Evolutionary conservation across 1,140 invertebrate species (phyloP), one percentile per base, ranked within the genome.

Genomic region (Drosophila sechellia): DNA sequence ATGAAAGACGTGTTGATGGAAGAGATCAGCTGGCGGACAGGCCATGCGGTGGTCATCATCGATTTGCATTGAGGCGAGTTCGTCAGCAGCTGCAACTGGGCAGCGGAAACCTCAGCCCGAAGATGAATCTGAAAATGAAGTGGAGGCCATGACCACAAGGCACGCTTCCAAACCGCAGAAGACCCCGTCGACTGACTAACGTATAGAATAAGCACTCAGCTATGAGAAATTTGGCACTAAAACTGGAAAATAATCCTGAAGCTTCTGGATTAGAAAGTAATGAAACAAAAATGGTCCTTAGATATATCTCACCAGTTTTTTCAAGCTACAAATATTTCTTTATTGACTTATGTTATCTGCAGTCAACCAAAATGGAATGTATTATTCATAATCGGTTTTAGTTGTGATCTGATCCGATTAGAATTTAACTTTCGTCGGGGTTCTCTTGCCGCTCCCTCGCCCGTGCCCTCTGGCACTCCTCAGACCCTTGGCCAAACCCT

Each of bases 31-130:
- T 66, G 52, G 31, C 40, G 61, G 73, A 77, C 71, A 70, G 73
- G 64, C 65, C 52, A 37, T 53, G 61, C 46, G 61, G 75, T 66
- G 50, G 71, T 63, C 59, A 85, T 85, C 79, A 85, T 85, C 79
- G 81, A 85, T 85, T 85, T 85, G 81, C 81, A 85, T 85, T 87
- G 74, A 59, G 43, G 56, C 68, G 6, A 39, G 58, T 42, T 56
- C 49, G 12, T 48, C 55, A 35, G 74, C 58, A 40, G 48, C 45
- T 27, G 58, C 73, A 48, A 20, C 27, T 17, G 34, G 27, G 35
- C 25, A 40, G 57, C n/a, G 46, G 48, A 40, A 52, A 40, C 45
- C 52, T 55, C 40, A 35, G 17, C n/a, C 45, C 27, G 13, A 4
- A 68, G 61, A 46, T 40, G 45, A 49, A 58, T 70, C 45, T 52